Evolutionary conservation across 1,140 invertebrate genomes (phyloP).

Genomic region (Megalonaias nervosa): DNA sequence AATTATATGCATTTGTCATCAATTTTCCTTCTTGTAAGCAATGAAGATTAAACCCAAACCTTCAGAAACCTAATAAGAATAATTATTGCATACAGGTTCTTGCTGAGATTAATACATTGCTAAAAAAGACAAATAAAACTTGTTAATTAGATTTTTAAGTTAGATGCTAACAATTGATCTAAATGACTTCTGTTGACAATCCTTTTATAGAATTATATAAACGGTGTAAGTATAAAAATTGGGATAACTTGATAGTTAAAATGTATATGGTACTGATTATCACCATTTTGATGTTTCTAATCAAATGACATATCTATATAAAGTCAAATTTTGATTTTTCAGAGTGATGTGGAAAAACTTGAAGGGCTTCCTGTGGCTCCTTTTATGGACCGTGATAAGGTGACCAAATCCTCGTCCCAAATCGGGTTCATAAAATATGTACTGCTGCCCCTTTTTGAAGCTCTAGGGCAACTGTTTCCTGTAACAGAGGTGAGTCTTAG

Average conservation of each 20-base stretch:
- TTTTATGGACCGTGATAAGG: constrained; percentile 73
- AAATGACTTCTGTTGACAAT: not conserved
- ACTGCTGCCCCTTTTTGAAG: constrained; percentile 70
- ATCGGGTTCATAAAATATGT: constrained; percentile 73
- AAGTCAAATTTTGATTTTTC: constrained; percentile 5
- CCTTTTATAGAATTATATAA: not conserved
- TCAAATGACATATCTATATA: not conserved
- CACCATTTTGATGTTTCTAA: not conserved
- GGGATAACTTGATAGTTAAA: not conserved
- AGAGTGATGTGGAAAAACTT: constrained; percentile 64
- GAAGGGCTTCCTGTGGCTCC: constrained; percentile 72
- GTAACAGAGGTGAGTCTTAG: constrained; percentile 45
- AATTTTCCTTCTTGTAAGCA: too few species aligned
- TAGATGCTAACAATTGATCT: too few species aligned
- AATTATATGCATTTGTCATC: too few species aligned
- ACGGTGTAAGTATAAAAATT: not conserved
- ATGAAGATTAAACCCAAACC: too few species aligned
- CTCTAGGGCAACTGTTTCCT: constrained; percentile 52
- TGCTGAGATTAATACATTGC: too few species aligned
- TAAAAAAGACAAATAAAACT: too few species aligned
- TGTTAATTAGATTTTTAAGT: too few species aligned
- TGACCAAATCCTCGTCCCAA: constrained; percentile 72
- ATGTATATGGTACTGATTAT: not conserved
- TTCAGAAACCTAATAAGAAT: too few species aligned
- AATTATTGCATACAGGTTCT: too few species aligned